These are phyloP conservation scores for Drosophila anomelani DNA, from an alignment of 2,888 invertebrate species.

Conservation along the genomic window DNA sequence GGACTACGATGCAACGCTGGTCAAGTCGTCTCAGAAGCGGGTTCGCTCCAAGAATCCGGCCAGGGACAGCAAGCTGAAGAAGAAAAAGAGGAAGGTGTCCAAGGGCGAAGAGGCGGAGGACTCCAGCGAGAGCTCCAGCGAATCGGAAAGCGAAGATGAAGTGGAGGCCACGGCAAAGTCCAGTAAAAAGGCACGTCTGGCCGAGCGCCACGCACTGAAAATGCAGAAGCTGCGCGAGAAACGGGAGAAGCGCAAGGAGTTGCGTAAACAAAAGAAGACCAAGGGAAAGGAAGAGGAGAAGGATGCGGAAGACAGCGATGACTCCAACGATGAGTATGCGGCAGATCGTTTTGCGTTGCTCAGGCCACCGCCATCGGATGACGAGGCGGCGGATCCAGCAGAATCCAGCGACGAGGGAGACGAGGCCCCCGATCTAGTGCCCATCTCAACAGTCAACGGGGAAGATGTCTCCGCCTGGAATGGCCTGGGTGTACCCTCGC, in stretches of 20 bases:
- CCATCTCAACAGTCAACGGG: neutral
- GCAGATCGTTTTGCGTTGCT: slow-evolving; percentile 77
- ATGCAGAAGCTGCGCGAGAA: slow-evolving; percentile 66
- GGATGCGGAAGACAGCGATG: slow-evolving; percentile 13
- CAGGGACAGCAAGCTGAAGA: slow-evolving; percentile 42
- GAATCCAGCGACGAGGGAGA: slow-evolving; percentile 40
- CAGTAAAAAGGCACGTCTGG: slow-evolving; percentile 71
- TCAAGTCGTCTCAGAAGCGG: slow-evolving; percentile 84
- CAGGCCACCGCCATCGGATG: slow-evolving; percentile 67
- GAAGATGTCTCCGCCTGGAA: slow-evolving; percentile 86
- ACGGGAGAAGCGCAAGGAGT: slow-evolving; percentile 58
- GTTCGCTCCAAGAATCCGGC: slow-evolving; percentile 16
- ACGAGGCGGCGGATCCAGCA: slow-evolving; percentile 34
- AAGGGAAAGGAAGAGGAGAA: slow-evolving; percentile 13
- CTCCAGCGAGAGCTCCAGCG: slow-evolving; percentile 42
- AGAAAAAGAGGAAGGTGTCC: slow-evolving; percentile 66
- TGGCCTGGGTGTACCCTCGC: slow-evolving; percentile 87
- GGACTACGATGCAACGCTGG: slow-evolving; percentile 87
- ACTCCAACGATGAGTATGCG: slow-evolving; percentile 47
- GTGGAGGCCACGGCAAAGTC: slow-evolving; percentile 14
- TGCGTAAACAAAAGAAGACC: slow-evolving; percentile 46
- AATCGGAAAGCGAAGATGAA: slow-evolving; percentile 33
- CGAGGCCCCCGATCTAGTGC: slow-evolving; percentile 38
- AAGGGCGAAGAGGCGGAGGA: slow-evolving; percentile 13
- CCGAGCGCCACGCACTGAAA: slow-evolving; percentile 60